These are phyloP conservation scores for Branchipolynoe longqiensis DNA, from an alignment of 2,888 invertebrate genomes.

Conservation along the genomic window DNA sequence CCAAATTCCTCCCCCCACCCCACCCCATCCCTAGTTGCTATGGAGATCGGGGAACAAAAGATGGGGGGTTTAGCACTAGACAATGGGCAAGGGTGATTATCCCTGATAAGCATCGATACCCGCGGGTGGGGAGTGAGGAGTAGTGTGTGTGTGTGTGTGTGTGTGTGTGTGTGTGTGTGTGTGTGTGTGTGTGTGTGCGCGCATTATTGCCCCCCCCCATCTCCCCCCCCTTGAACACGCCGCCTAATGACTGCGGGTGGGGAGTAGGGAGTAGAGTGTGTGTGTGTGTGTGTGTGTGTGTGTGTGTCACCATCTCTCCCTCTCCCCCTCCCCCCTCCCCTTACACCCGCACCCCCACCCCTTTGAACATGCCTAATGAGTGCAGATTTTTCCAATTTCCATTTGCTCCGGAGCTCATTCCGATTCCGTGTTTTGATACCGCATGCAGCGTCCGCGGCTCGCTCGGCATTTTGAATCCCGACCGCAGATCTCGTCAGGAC, in stretches of 20 bases:
- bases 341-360: neutral
- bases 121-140: neutral
- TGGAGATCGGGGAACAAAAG: constrained; percentile 17
- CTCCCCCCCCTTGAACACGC: no score
- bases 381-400: constrained; percentile 34
- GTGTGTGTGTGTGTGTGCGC: no score
- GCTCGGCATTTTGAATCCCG: constrained; percentile 22
- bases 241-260: no score
- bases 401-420: neutral
- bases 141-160: no score
- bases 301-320: neutral
- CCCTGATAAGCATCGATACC: constrained; percentile 36
- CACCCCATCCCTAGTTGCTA: constrained; percentile 26
- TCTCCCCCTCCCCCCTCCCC: neutral
- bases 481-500: constrained; percentile 6
- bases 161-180: no score
- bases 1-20: no score
- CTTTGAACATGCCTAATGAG: constrained; percentile 10
- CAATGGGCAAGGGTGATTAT: constrained; percentile 45
- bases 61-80: neutral
- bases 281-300: no score
- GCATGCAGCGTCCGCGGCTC: neutral
- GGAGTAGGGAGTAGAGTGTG: no score
- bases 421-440: constrained; percentile 19
- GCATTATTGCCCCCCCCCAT: no score